These are phyloP conservation scores for Nebria brevicollis DNA, from an alignment of 2,888 invertebrate species.

Conservation along the genomic window DNA sequence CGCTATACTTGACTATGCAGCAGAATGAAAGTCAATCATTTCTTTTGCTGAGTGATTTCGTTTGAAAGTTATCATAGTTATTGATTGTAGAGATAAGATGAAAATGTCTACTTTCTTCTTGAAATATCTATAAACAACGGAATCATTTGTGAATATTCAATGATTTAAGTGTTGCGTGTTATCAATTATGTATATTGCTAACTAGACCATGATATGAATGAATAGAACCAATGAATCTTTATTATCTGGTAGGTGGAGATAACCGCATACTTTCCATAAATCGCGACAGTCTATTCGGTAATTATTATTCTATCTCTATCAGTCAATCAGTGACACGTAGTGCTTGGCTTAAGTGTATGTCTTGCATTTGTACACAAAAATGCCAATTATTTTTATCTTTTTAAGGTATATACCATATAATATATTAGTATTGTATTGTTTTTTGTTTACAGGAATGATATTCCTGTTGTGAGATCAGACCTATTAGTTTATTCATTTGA, in stretches of 20 bases:
- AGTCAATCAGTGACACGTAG: conserved; percentile 24
- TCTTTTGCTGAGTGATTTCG: not conserved
- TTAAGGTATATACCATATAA: not conserved
- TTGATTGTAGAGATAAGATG: not conserved
- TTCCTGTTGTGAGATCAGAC: no score
- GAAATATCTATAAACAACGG: not conserved
- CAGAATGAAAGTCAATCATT: not conserved
- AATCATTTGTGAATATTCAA: not conserved
- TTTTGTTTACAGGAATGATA: not conserved
- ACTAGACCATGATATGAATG: not conserved
- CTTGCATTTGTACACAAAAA: not conserved
- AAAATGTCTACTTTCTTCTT: not conserved
- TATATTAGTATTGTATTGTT: not conserved
- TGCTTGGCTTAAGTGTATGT: conserved; percentile 33
- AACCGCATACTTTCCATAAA: conserved; percentile 13
- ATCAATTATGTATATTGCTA: not conserved
- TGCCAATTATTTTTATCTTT: not conserved
- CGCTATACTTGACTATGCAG: not conserved
- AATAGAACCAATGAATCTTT: not conserved
- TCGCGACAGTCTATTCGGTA: conserved; percentile 12
- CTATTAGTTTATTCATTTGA: no score
- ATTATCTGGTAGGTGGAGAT: conserved; percentile 42
- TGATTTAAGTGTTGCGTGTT: not conserved
- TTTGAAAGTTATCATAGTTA: not conserved
- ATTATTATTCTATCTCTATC: conserved; percentile 32